Conservation (phyloP, 2,888 invertebrate genomes). For the Stenotaenia linearis region DNA sequence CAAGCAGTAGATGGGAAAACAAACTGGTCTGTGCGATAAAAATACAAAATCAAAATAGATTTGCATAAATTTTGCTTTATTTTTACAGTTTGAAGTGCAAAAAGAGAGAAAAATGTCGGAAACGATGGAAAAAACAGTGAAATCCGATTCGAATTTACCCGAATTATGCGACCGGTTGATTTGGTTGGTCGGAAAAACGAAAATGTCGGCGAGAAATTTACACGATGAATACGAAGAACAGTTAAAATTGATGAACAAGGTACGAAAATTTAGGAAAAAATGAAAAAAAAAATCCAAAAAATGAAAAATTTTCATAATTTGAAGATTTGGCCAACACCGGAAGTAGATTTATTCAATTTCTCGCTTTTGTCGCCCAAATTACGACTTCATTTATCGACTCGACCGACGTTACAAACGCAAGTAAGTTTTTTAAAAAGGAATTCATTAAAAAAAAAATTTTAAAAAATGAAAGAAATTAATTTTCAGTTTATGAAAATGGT, state of each 20-base stretch:
- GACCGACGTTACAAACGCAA: too few relatives aligned
- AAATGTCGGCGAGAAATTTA: background rate
- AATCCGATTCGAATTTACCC: too few relatives aligned
- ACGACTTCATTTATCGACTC: too few relatives aligned
- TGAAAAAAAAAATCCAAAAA: background rate
- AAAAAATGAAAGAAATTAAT: background rate
- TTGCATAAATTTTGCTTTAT: too few relatives aligned
- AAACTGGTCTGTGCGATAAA: too few relatives aligned
- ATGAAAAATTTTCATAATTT: background rate
- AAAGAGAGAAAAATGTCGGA: too few relatives aligned
- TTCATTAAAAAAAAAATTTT: background rate
- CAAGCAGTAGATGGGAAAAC: too few relatives aligned
- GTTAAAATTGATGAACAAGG: background rate
- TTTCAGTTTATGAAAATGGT: background rate
- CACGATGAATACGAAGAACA: background rate
- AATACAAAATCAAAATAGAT: too few relatives aligned
- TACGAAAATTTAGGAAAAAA: too few relatives aligned
- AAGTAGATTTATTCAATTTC: background rate
- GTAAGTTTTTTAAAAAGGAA: too few relatives aligned
- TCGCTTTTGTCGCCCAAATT: background rate
- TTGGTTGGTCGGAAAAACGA: background rate
- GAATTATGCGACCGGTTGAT: background rate
- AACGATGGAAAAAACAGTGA: too few relatives aligned
- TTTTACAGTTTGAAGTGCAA: too few relatives aligned
- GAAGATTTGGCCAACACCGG: background rate